A percentile compares a stretch with the other conserved stretches of the same genome.
Evolutionary conservation across 2,797 vertebrate genomes (phyloP).

Genomic region (Simalia tracyae): DNA sequence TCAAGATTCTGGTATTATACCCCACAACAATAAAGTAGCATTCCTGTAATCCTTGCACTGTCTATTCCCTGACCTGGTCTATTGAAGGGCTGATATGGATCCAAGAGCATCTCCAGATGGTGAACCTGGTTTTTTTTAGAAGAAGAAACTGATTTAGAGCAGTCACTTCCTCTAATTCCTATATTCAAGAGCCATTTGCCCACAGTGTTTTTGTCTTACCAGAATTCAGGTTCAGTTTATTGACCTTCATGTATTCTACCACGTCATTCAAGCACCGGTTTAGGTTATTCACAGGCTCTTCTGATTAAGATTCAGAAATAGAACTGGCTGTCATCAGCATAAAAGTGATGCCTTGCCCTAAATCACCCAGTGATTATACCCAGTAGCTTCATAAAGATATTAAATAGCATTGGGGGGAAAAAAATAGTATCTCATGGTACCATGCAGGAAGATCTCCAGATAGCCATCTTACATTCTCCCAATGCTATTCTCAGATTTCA

Average conservation of each 20-base stretch:
- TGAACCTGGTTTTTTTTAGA: neutral
- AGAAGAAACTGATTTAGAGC: neutral
- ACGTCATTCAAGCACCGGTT: neutral
- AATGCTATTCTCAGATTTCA: neutral
- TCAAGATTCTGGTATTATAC: neutral
- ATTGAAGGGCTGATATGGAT: neutral
- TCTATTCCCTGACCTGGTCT: neutral
- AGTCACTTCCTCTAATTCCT: neutral
- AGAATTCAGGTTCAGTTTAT: neutral
- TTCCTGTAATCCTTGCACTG: neutral
- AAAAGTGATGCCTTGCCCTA: neutral
- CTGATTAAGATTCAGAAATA: neutral
- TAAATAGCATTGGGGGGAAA: neutral
- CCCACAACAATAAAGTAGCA: neutral
- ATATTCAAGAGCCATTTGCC: neutral
- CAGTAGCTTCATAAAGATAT: neutral
- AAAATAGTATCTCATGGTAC: neutral
- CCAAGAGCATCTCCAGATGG: neutral
- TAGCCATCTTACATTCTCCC: neutral
- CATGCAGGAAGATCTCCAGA: neutral
- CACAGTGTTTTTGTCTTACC: neutral
- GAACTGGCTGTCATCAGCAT: neutral
- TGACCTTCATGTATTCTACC: neutral
- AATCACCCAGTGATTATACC: neutral
- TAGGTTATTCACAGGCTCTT: neutral